A percentile compares a stretch with the other conserved stretches of the same genome.
Conservation (phyloP, 2,888 invertebrate species). For the Chymomyza caudatula region DNA sequence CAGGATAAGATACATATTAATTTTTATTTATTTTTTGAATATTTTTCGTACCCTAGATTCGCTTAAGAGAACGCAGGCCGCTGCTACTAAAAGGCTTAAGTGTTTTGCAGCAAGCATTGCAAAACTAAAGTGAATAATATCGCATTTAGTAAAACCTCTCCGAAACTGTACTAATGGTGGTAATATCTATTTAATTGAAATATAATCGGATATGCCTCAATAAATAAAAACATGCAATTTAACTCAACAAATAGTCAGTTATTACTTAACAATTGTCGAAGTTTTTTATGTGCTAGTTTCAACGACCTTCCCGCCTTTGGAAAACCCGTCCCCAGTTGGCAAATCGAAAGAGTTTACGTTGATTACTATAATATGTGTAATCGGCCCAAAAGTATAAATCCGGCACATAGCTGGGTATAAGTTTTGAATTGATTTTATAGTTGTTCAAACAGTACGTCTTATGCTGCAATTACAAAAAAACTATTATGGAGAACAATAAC, state of each 20-base stretch:
- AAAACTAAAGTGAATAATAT: background rate
- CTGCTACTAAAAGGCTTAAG: background rate
- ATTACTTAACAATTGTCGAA: too few species aligned
- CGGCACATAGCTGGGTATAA: slow-evolving; percentile 31
- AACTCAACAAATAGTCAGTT: too few species aligned
- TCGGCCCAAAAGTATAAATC: slow-evolving; percentile 19
- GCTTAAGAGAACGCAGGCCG: background rate
- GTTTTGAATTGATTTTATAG: slow-evolving; percentile 9
- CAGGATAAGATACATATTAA: too few species aligned
- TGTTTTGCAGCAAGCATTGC: background rate
- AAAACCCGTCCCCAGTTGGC: slow-evolving; percentile 14
- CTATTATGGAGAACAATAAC: background rate
- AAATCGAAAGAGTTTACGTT: slow-evolving; percentile 9
- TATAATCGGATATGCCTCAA: too few species aligned
- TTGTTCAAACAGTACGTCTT: background rate
- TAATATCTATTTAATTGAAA: too few species aligned
- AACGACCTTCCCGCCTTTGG: background rate
- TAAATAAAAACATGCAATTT: too few species aligned
- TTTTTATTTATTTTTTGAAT: too few species aligned
- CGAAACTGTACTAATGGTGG: too few species aligned
- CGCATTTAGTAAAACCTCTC: too few species aligned
- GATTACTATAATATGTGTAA: background rate
- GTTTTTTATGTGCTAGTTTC: background rate
- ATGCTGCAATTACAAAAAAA: background rate
- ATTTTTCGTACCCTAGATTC: background rate